phyloP scores from a whole-genome alignment of 2,888 invertebrate species.

The Clusia tigrina region DNA sequence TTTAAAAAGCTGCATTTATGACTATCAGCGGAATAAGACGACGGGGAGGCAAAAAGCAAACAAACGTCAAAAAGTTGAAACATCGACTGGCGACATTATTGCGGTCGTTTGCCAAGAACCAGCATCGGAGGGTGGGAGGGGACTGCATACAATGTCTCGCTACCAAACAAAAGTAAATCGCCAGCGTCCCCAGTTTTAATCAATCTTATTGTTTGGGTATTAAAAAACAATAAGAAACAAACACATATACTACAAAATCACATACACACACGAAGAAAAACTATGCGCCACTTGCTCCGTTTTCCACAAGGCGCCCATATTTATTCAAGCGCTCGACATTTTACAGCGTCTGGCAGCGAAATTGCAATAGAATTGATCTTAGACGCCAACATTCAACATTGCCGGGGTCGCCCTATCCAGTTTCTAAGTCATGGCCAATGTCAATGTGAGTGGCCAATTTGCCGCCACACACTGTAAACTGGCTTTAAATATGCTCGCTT shows the following conservation, averaged over 20 bases:
- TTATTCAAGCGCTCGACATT: not conserved
- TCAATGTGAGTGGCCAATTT: slow-evolving; percentile 23
- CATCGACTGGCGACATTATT: slow-evolving; percentile 20
- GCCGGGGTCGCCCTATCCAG: not conserved
- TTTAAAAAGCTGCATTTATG: too few species aligned
- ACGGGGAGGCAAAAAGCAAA: not conserved
- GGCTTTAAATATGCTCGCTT: slow-evolving; percentile 3
- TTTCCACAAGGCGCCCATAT: not conserved
- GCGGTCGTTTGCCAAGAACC: slow-evolving; percentile 10
- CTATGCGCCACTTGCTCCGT: too few species aligned
- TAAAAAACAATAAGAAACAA: not conserved
- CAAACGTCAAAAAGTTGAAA: not conserved
- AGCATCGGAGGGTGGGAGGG: not conserved
- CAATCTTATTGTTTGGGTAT: slow-evolving; percentile 2
- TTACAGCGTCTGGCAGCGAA: slow-evolving; percentile 20
- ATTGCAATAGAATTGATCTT: slow-evolving; percentile 25
- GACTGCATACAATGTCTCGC: slow-evolving; percentile 5
- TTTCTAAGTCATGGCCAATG: slow-evolving; percentile 25
- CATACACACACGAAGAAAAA: too few species aligned
- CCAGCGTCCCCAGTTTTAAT: slow-evolving; percentile 15
- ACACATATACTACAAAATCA: too few species aligned
- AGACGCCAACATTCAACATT: slow-evolving; percentile 8
- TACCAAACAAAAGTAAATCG: not conserved
- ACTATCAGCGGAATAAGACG: not conserved
- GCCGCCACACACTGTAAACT: not conserved